phyloP scores from a whole-genome alignment of 2,113 vertebrate species.

The Buteo buteo region DNA sequence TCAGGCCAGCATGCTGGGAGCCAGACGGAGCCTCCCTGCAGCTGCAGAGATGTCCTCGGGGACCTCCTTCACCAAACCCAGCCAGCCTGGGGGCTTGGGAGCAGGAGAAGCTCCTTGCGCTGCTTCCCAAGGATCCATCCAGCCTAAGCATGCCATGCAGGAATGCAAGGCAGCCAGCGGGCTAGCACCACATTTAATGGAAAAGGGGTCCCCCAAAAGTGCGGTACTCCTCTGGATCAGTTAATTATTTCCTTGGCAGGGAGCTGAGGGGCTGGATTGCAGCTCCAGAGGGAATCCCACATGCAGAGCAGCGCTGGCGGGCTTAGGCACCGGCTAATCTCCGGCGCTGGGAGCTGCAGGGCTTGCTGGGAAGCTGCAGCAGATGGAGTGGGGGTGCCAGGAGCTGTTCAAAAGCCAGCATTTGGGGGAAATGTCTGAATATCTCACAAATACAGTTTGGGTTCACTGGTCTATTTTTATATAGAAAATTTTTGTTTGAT shows the following conservation, averaged over 20 bases:
- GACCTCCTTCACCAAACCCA: neutral
- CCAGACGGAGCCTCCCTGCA: neutral
- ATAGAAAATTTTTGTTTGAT: neutral
- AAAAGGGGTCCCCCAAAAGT: neutral
- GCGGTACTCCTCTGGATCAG: neutral
- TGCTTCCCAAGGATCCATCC: neutral
- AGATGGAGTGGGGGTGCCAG: neutral
- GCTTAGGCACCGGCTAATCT: neutral
- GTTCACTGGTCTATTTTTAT: neutral
- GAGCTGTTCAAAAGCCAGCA: neutral
- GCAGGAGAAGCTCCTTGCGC: neutral
- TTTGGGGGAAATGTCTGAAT: neutral
- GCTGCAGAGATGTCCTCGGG: neutral
- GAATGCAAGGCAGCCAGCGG: neutral
- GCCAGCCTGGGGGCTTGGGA: neutral
- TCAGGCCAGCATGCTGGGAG: neutral
- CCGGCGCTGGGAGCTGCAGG: neutral
- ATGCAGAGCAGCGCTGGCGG: accelerated
- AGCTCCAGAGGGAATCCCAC: neutral
- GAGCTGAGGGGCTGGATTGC: neutral
- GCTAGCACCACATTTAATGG: accelerated
- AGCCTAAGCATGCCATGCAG: neutral
- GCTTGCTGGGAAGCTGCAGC: neutral
- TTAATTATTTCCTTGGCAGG: neutral
- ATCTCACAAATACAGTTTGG: neutral